Conservation (phyloP, 2,797 vertebrate genomes). For the Liparis tanakae region DNA sequence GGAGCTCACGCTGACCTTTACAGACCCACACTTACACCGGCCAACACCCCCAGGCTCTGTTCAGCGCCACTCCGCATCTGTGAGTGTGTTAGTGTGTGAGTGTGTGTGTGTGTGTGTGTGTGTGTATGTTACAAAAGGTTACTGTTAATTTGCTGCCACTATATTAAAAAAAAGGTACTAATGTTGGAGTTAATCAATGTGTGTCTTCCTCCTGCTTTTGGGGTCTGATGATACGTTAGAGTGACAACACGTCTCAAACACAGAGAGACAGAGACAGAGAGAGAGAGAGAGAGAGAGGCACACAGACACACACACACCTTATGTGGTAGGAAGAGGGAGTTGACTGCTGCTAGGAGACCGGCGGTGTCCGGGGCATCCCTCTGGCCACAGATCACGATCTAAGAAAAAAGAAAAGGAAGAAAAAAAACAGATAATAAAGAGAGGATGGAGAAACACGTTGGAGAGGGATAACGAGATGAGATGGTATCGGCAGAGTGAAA, state of each 20-base stretch:
- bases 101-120: not conserved
- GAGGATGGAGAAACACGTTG: not conserved
- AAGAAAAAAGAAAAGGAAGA: not conserved
- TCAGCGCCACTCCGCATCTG: conserved; percentile 12
- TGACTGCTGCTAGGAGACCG: conserved; percentile 83
- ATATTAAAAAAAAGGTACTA: not conserved
- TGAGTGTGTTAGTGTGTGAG: not conserved
- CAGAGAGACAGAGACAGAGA: not conserved
- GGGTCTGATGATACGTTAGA: not conserved
- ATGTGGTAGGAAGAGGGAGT: conserved; percentile 87
- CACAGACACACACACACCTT: conserved; percentile 77
- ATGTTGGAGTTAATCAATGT: conserved; percentile 16
- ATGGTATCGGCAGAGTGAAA: conserved; percentile 30
- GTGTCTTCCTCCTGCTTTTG: conserved; percentile 20
- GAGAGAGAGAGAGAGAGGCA: no score
- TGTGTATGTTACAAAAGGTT: conserved; percentile 34
- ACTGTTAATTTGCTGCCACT: conserved; percentile 21
- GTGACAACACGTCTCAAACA: conserved; percentile 15
- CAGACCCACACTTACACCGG: conserved; percentile 40
- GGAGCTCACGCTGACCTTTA: conserved; percentile 48
- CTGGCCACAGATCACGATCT: conserved; percentile 92
- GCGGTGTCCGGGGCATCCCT: conserved; percentile 86
- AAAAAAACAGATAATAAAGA: not conserved
- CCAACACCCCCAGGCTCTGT: conserved; percentile 44
- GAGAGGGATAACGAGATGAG: conserved; percentile 44